Percentiles rank a stretch among this genome's conserved stretches.
Evolutionary conservation across 2,797 vertebrate genomes (phyloP).

Genomic region (Silurus aristotelis): DNA sequence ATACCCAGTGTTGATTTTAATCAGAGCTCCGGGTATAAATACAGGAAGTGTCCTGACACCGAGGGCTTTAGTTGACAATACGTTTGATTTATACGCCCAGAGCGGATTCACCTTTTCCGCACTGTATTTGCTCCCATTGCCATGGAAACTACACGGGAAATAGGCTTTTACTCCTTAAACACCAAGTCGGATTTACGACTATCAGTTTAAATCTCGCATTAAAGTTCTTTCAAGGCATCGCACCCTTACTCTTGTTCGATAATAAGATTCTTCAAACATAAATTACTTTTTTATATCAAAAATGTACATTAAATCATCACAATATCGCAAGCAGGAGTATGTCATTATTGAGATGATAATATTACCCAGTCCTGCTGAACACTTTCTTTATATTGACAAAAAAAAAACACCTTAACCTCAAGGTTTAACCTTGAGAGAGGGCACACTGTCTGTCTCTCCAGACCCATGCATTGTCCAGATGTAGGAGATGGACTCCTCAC

Average conservation of each 20-base stretch:
- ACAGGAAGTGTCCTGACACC: constrained; percentile 45
- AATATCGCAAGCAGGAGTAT: neutral
- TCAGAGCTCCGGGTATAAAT: constrained; percentile 46
- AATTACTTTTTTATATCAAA: neutral
- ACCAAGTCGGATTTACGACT: neutral
- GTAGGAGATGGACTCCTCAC: constrained; percentile 44
- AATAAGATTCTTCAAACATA: neutral
- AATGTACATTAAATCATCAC: neutral
- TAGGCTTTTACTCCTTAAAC: neutral
- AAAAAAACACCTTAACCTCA: neutral
- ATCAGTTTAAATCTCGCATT: neutral
- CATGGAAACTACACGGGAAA: constrained; percentile 23
- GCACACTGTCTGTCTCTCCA: constrained; percentile 14
- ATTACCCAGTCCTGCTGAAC: neutral
- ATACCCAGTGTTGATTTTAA: constrained; percentile 42
- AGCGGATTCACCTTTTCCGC: constrained; percentile 44
- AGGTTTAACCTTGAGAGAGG: neutral
- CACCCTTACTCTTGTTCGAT: too few relatives aligned
- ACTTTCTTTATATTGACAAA: too few relatives aligned
- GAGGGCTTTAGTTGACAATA: constrained; percentile 27
- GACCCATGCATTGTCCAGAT: constrained; percentile 58
- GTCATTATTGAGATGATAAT: neutral
- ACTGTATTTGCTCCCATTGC: constrained; percentile 37
- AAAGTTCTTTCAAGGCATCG: neutral
- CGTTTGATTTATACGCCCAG: constrained; percentile 46